Base-by-base conservation (phyloP, 2,888 invertebrate genomes). In the Herminia tarsipennalis region DNA sequence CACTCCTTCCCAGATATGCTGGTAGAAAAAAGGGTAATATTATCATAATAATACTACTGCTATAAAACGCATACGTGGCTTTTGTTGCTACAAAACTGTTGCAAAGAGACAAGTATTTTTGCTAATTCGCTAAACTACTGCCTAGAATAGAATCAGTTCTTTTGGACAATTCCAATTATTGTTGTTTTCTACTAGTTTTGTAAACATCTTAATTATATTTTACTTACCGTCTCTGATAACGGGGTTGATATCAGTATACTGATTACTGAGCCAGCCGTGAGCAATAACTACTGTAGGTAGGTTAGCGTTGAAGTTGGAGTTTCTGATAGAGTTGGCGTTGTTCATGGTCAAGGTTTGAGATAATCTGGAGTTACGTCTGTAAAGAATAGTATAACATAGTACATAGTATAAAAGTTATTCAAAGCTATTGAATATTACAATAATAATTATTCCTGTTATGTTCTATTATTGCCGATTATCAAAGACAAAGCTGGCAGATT, bases 231-330 rank as follows among this genome's bases (percentile, higher is more conserved):
- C 33, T 39, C 77, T 76, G 33, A 84, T 54, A 1, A 55, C 50
- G 5, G 78, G 74, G 45, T 85, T 85, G 10, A 73, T 51, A 1
- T 70, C 63, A 1, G 74, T 73, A 27, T 70, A 13, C 24, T 60
- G 72, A 53, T 68, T 76, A 47, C 76, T 70, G 22, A 78, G 70
- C 83, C 86, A 86, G 1, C 86, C 86, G 40, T 86, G 86, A 13
- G 47, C 77, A 8, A 84, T 39, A 1, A 85, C 66, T 0, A 80
- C 67, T 0, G 80, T 84, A 0, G 75, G 73, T 0, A 56, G 36
- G 6, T 40, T 46, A 0, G 72, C 42, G 33, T 80, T 75, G 56
- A 85, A 86, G 59, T 83, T 75, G 0, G 86, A 86, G 29, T 39
- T 45, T 0, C 6, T 58, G 30, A 86, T 49, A 0, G 84, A 83